Percentiles rank a stretch among this genome's conserved stretches.
These are phyloP conservation scores for Mormoops blainvillei DNA, from an alignment of 2,113 vertebrate genomes.

Conservation along the genomic window DNA sequence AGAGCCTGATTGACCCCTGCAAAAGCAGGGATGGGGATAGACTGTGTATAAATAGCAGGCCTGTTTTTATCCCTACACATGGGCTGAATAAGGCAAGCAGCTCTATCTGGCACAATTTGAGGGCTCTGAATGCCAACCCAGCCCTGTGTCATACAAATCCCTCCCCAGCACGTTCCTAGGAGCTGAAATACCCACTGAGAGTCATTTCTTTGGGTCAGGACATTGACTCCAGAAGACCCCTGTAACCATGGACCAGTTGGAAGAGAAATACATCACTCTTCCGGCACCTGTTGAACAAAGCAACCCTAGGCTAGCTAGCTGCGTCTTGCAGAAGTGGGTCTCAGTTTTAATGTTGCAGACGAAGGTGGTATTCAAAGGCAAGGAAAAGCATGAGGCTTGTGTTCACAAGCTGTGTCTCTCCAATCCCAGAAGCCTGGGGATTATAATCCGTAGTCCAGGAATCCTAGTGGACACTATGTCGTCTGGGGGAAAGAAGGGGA, in stretches of 20 bases:
- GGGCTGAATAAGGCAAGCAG: slow-evolving; percentile 47
- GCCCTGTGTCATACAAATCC: slow-evolving; percentile 31
- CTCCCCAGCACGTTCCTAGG: neutral
- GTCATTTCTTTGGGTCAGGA: slow-evolving; percentile 44
- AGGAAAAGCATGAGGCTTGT: neutral
- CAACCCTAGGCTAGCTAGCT: neutral
- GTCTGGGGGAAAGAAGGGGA: neutral
- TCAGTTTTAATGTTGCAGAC: neutral
- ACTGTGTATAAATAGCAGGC: slow-evolving; percentile 53
- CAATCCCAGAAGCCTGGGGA: slow-evolving; percentile 1
- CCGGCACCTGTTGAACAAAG: neutral
- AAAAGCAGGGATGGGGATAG: neutral
- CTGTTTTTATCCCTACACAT: slow-evolving; percentile 58
- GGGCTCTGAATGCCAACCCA: slow-evolving; percentile 57
- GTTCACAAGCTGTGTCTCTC: neutral
- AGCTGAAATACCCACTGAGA: slow-evolving; percentile 42
- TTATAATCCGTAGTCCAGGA: neutral
- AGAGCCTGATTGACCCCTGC: neutral
- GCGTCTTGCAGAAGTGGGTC: neutral
- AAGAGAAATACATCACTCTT: slow-evolving; percentile 16
- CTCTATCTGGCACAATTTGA: slow-evolving; percentile 53
- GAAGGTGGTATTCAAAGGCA: neutral
- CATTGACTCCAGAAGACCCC: slow-evolving; percentile 14
- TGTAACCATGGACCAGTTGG: neutral
- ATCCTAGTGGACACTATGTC: neutral